Percentiles rank a stretch among this genome's conserved stretches.
Conservation (phyloP, 2,797 vertebrate species). For the Anguilla anguilla region DNA sequence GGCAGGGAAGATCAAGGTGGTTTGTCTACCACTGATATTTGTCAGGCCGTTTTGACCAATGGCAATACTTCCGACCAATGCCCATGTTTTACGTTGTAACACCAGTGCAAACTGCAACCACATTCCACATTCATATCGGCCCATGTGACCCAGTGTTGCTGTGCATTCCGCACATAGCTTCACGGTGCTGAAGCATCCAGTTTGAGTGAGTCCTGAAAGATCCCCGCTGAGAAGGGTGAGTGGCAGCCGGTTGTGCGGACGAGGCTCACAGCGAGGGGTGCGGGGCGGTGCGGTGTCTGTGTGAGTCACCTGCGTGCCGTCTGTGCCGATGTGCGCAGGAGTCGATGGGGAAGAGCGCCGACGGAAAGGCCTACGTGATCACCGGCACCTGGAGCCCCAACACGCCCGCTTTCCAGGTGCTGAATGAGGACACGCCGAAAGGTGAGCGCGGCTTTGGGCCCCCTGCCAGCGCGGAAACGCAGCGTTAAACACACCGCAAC, state of each 20-base stretch:
- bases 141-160: too few relatives aligned
- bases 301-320: background rate
- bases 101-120: background rate
- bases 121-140: background rate
- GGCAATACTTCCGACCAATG: background rate
- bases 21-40: background rate
- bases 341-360: conserved; percentile 92
- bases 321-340: conserved; percentile 72
- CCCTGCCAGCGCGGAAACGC: background rate
- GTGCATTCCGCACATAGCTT: background rate
- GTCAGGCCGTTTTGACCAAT: background rate
- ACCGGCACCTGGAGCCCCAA: conserved; percentile 96
- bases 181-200: background rate
- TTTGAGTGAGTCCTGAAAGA: background rate
- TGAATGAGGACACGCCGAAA: conserved; percentile 98
- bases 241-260: background rate
- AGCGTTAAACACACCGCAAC: background rate
- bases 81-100: background rate
- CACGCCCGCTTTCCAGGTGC: conserved; percentile 79
- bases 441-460: conserved; percentile 66
- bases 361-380: conserved; percentile 92
- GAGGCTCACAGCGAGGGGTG: background rate
- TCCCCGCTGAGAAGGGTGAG: background rate
- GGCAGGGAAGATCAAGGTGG: background rate
- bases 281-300: background rate